Percentiles rank a stretch among this genome's conserved stretches.
phyloP scores from a whole-genome alignment of 92 coral and sea anemone genomes.

The Zoanthus sansibaricus region DNA sequence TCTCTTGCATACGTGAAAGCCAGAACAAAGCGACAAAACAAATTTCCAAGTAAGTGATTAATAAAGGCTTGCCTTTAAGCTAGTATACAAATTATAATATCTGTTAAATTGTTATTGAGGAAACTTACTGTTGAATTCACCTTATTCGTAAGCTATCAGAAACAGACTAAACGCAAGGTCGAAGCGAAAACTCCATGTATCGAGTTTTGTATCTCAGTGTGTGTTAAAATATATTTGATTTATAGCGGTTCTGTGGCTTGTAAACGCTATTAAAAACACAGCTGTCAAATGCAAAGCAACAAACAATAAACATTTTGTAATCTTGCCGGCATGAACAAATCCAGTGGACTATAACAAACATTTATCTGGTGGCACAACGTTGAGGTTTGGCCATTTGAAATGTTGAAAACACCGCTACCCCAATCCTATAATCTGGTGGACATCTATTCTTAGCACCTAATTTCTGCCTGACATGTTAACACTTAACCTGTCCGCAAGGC shows the following conservation, averaged over 20 bases:
- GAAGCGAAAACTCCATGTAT: background rate
- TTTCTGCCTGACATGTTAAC: slow-evolving; percentile 1
- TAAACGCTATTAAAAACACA: background rate
- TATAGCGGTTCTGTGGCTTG: background rate
- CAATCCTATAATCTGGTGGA: background rate
- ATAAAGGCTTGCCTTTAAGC: background rate
- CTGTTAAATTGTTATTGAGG: background rate
- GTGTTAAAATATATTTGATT: background rate
- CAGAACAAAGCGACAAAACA: slow-evolving; percentile 37
- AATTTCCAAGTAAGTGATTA: slow-evolving; percentile 36
- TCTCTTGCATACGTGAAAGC: slow-evolving; percentile 14
- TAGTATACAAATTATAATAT: background rate
- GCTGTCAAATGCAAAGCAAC: background rate
- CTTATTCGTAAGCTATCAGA: background rate
- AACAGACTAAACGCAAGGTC: background rate
- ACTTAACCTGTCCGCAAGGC: slow-evolving; percentile 35
- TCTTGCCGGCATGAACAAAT: background rate
- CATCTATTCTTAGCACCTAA: background rate
- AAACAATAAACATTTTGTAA: background rate
- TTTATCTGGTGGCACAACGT: background rate
- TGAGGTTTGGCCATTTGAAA: background rate
- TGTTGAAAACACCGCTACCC: background rate
- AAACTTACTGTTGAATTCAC: background rate
- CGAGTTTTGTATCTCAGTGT: background rate
- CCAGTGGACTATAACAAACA: background rate